phyloP scores from a whole-genome alignment of 2,888 invertebrate species.

The Hyposoter dolosus region DNA sequence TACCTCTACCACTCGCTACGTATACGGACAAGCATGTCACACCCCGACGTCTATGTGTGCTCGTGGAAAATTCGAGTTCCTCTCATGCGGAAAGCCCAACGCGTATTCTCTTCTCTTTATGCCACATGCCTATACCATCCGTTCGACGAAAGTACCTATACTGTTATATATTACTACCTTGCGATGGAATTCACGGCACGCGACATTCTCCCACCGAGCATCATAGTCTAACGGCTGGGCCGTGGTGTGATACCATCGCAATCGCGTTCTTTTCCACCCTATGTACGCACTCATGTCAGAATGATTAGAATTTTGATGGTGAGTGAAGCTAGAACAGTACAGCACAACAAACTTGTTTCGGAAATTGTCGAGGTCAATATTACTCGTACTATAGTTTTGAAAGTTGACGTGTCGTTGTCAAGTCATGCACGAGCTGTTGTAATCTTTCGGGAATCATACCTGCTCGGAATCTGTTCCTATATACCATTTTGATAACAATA shows the following conservation, averaged over 20 bases:
- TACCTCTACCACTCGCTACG: conserved; percentile 6
- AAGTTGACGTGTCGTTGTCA: not conserved
- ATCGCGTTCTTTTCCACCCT: conserved; percentile 6
- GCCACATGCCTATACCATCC: conserved; percentile 28
- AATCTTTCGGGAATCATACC: not conserved
- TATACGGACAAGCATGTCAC: conserved; percentile 24
- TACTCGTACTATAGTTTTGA: not conserved
- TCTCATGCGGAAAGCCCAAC: conserved; percentile 28
- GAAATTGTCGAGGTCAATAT: not conserved
- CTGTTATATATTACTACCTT: conserved; percentile 47
- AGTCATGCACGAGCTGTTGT: not conserved
- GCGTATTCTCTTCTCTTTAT: conserved; percentile 19
- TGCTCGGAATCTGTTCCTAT: not conserved
- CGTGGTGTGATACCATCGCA: conserved; percentile 30
- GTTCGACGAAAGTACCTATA: conserved; percentile 47
- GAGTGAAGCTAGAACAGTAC: not conserved
- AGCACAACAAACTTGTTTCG: not conserved
- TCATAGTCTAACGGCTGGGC: conserved; percentile 7
- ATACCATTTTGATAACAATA: not conserved
- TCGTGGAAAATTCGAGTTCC: conserved; percentile 49
- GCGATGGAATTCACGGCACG: conserved; percentile 63
- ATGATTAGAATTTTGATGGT: conserved; percentile 41
- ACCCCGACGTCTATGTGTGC: conserved; percentile 4
- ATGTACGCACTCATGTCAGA: not conserved
- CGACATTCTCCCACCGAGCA: conserved; percentile 31